These are phyloP conservation scores for Panonychus citri DNA, from an alignment of 1,140 invertebrate genomes.

Conservation along the genomic window DNA sequence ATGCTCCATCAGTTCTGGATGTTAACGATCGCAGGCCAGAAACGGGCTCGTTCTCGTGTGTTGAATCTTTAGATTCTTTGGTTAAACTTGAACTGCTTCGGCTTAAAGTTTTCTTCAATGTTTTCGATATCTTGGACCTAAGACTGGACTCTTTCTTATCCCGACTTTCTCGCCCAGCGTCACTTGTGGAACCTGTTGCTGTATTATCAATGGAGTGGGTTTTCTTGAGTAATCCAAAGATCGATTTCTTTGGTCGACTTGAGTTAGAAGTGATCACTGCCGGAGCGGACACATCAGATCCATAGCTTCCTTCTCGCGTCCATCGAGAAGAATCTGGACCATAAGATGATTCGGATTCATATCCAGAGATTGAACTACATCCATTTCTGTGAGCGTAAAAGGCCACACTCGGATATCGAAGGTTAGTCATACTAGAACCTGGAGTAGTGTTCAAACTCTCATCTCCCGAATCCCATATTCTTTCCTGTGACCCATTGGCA, in stretches of 20 bases:
- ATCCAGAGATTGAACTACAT: slow-evolving; percentile 3
- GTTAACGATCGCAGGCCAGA: neutral
- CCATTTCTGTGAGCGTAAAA: neutral
- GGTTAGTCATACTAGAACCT: slow-evolving; percentile 11
- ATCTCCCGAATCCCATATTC: slow-evolving; percentile 15
- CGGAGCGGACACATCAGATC: slow-evolving; percentile 4
- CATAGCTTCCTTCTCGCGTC: slow-evolving; percentile 5
- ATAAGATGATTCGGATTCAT: slow-evolving; percentile 14
- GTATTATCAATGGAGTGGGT: slow-evolving; percentile 44
- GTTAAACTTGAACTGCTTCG: slow-evolving; percentile 3
- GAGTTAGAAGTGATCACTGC: slow-evolving; percentile 5
- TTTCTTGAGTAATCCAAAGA: slow-evolving; percentile 35
- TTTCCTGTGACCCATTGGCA: slow-evolving; percentile 4
- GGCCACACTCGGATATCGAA: neutral
- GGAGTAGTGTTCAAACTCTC: slow-evolving; percentile 12
- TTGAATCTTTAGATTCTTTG: neutral
- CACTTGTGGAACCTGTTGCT: slow-evolving; percentile 15
- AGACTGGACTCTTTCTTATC: slow-evolving; percentile 15
- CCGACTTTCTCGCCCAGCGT: slow-evolving; percentile 17
- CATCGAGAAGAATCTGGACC: slow-evolving; percentile 7
- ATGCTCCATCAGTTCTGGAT: neutral
- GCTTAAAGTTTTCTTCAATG: slow-evolving; percentile 11
- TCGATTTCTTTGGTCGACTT: slow-evolving; percentile 8
- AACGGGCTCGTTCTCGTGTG: neutral
- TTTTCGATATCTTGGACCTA: slow-evolving; percentile 15